phyloP scores from a whole-genome alignment of 1,140 invertebrate species.

The Brachionus manjavacas region DNA sequence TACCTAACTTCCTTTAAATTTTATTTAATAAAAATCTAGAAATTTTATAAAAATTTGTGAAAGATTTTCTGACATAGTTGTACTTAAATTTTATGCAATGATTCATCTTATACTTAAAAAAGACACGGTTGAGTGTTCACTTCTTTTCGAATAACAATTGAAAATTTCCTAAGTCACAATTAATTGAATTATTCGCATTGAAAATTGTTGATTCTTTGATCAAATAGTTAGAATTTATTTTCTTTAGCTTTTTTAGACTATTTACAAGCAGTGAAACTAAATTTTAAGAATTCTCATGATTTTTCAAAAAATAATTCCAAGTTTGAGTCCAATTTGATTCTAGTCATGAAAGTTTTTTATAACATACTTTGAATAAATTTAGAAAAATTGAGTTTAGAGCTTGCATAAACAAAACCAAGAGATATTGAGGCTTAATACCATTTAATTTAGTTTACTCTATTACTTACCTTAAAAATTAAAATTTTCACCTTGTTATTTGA shows the following conservation, averaged over 20 bases:
- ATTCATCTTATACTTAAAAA: not conserved
- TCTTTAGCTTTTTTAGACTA: not conserved
- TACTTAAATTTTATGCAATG: not conserved
- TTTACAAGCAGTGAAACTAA: not conserved
- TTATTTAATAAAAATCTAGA: not conserved
- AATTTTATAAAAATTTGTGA: not conserved
- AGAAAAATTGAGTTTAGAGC: not conserved
- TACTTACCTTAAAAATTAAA: not conserved
- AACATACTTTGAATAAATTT: not conserved
- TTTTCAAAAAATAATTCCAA: not conserved
- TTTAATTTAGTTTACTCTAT: not conserved
- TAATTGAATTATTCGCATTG: not conserved
- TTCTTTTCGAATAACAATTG: not conserved
- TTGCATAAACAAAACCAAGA: not conserved
- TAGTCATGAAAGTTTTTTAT: not conserved
- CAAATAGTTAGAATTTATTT: not conserved
- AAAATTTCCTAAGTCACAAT: not conserved
- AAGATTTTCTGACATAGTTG: not conserved
- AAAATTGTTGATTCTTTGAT: not conserved
- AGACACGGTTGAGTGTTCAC: not conserved
- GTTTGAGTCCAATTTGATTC: not conserved
- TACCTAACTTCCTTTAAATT: not conserved
- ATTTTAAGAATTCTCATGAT: not conserved
- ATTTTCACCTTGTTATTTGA: not conserved
- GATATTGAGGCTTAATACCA: not conserved